A percentile compares a stretch with the other conserved stretches of the same genome.
Conservation (phyloP, 2,797 vertebrate species). For the Poeciliopsis paucimaculata region DNA sequence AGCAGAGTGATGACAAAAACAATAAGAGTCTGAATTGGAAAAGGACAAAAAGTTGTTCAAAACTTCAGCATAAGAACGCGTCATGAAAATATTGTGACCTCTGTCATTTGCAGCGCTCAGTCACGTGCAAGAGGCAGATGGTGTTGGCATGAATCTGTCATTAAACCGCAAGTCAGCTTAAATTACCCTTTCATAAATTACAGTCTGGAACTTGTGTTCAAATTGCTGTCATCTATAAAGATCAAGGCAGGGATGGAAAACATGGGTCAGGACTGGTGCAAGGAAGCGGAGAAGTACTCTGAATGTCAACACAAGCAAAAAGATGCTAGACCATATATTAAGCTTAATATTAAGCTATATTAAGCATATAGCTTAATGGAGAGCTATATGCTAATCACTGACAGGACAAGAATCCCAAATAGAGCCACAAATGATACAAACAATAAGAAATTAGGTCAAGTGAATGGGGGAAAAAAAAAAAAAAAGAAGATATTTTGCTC, state of each 20-base stretch:
- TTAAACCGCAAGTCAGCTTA: not conserved
- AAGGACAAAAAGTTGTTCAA: not conserved
- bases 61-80: not conserved
- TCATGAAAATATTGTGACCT: conserved; percentile 1
- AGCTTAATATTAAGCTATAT: no score
- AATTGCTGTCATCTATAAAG: conserved; percentile 24
- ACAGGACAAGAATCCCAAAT: conserved; percentile 12
- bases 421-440: conserved; percentile 29
- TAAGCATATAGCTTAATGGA: no score
- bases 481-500: not conserved
- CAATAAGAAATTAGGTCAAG: conserved; percentile 19
- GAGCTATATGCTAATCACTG: conserved; percentile 28
- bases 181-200: conserved; percentile 39
- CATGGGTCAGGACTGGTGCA: conserved; percentile 23
- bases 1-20: not conserved
- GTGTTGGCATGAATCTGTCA: not conserved
- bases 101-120: not conserved
- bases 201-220: conserved; percentile 31
- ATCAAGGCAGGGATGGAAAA: conserved; percentile 22
- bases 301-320: conserved; percentile 50
- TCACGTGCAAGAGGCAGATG: not conserved
- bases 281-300: conserved; percentile 33
- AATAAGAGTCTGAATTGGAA: not conserved
- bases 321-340: conserved; percentile 27
- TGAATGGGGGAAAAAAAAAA: conserved; percentile 7